A percentile compares a stretch with the other conserved stretches of the same genome.
These are phyloP conservation scores for Coendou prehensilis DNA, from an alignment of 2,797 vertebrate genomes.

Conservation along the genomic window DNA sequence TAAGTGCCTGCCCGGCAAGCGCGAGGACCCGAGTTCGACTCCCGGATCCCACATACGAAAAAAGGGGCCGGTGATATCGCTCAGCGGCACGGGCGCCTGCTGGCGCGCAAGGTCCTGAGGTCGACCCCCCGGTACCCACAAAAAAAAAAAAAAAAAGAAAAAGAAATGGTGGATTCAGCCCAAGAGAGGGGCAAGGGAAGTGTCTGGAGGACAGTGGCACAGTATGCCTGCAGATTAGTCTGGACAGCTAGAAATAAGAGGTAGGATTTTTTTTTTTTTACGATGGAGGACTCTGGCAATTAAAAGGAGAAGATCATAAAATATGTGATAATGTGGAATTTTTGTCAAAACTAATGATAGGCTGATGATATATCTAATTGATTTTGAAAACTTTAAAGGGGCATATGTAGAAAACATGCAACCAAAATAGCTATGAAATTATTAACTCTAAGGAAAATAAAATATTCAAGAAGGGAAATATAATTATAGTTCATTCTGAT, in stretches of 20 bases:
- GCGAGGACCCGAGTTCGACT: too few species aligned
- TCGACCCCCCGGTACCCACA: too few species aligned
- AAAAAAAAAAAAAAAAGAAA: too few species aligned
- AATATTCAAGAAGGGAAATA: background rate
- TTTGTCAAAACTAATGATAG: background rate
- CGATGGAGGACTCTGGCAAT: background rate
- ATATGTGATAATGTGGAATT: background rate
- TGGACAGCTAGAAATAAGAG: background rate
- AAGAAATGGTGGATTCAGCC: background rate
- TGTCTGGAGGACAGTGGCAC: background rate
- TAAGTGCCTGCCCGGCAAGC: too few species aligned
- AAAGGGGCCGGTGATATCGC: too few species aligned
- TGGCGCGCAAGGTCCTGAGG: too few species aligned
- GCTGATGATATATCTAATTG: background rate
- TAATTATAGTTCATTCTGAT: background rate
- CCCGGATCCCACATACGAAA: too few species aligned
- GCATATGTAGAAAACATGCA: background rate
- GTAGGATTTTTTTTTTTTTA: background rate
- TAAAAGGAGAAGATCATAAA: background rate
- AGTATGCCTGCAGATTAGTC: background rate
- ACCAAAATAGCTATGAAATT: conserved; percentile 7
- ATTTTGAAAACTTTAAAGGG: background rate
- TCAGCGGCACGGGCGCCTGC: too few species aligned
- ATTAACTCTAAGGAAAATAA: conserved; percentile 42
- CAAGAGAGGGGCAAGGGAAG: background rate